Evolutionary conservation across 1,140 invertebrate genomes (phyloP), one percentile per base, ranked within the genome.

Genomic region (Listronotus oregonensis): DNA sequence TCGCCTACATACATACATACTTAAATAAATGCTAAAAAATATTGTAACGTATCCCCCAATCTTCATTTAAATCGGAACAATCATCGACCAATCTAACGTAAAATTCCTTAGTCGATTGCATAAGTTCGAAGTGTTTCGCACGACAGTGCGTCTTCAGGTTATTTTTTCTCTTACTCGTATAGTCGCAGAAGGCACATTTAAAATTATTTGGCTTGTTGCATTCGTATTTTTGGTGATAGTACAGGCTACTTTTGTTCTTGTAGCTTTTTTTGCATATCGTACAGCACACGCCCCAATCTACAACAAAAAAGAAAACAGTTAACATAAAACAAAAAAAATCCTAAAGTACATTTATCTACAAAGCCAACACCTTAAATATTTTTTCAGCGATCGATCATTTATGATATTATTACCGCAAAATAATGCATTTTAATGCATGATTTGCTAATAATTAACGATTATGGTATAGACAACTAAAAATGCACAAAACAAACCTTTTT

Each of bases 151-250:
- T 67, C 31, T 73, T 72, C 14, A 70, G 64, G 42, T 70, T 73
- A 34, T 72, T 71, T 62, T 75, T 73, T 14, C 73, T 42, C 37
- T 75, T 75, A n/a, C 62, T 72, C 21, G 60, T 70, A 43, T 65
- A 70, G n/a, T 71, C 67, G 71, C 83, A 84, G 31, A 71, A 63
- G 34, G 68, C 56, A 69, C 84, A 85, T 18, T 76, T 68, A 65
- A 82, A 83, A 58, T 70, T 73, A 5, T 79, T 76, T 56, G 80
- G 78, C 56, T 87, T 84, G 1, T 86, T 87, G 62, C 87, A 89
- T 66, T 89, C 87, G 64, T 87, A 85, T 51, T 83, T 83, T 66
- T 84, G 76, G 72, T 89, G 88, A 10, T 52, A 55, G 18, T 47
- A 49, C 39, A 68, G 43, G 9, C 52, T 58, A 21, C 55, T 51